Evolutionary conservation across 2,888 invertebrate genomes (phyloP).

Genomic region (Crossocerus cetratus): DNA sequence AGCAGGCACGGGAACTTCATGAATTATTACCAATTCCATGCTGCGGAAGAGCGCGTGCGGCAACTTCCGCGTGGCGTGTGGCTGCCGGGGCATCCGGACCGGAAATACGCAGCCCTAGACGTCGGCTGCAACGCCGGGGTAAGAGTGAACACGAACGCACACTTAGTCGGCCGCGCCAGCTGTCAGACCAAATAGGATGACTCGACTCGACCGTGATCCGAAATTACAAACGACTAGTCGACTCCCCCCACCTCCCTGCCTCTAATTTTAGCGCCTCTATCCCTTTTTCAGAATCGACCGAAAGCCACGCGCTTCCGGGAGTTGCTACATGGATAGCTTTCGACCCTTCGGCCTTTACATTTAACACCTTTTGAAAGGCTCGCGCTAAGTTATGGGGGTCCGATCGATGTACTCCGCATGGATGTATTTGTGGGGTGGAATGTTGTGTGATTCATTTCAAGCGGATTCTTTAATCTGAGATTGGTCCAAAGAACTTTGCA

Average conservation of each 20-base stretch:
- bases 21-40: conserved; percentile 91
- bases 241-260: conserved; percentile 1
- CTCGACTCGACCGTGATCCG: conserved; percentile 45
- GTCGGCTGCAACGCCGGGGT: conserved; percentile 90
- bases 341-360: conserved; percentile 11
- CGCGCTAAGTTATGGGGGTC: no score
- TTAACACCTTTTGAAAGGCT: no score
- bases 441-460: no score
- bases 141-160: conserved; percentile 57
- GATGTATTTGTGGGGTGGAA: no score
- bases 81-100: conserved; percentile 63
- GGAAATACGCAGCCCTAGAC: conserved; percentile 81
- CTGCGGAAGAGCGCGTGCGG: conserved; percentile 82
- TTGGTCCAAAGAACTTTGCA: no score
- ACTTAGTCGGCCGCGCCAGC: conserved; percentile 35
- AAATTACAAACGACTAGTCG: conserved; percentile 46
- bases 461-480: no score
- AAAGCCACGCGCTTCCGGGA: conserved; percentile 22
- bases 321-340: background rate
- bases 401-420: no score
- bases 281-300: conserved; percentile 33
- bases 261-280: conserved; percentile 58
- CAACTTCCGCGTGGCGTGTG: conserved; percentile 80
- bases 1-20: conserved; percentile 90
- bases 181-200: conserved; percentile 62